Base-by-base conservation (phyloP, 2,113 vertebrate genomes). In the Lagopus muta region DNA sequence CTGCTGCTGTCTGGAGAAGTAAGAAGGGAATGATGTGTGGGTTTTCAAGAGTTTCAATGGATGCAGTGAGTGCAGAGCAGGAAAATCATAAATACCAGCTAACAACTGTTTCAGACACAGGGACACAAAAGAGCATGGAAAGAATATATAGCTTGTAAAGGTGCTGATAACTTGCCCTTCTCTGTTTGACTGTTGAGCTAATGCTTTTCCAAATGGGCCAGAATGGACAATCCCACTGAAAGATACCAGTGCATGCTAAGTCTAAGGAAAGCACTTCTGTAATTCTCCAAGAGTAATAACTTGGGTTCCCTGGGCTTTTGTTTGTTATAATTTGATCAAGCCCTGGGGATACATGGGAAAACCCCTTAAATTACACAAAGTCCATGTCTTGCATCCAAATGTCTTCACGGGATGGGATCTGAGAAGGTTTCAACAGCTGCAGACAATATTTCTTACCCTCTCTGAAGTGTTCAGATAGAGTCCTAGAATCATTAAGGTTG, bases 321-420 rank as follows among this genome's bases (percentile, higher is more conserved):
- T 20, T 4, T 48, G 13, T 17, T 79, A 7, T 11, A 38, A n/a
- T 67, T 81, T 73, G 40, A 17, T 65, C 12, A 45, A 86, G 9
- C 16, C n/a, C 24, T 74, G 73, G 16, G 18, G 60, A 82, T 18
- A 52, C 10, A 20, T 11, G 21, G 32, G 7, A 48, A 48, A 62
- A 17, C 5, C 28, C 36, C 40, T 24, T 15, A 19, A 73, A 40
- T 54, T 27, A 20, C 52, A 32, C 4, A 22, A 27, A 15, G 40
- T 20, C 58, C 2, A 1, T 0, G 2, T 22, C 24, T 79, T 7
- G 0, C 25, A 61, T 13, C 3, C 5, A 54, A 91, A 70, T 40
- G 14, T 12, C 28, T 78, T 61, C 43, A 11, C 22, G 8, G 3
- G 9, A 2, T 6, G n/a, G 38, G 34, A 6, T 13, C 19, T 71